These are phyloP conservation scores for Plebejus melissa DNA, from an alignment of 2,888 invertebrate species.

Conservation along the genomic window DNA sequence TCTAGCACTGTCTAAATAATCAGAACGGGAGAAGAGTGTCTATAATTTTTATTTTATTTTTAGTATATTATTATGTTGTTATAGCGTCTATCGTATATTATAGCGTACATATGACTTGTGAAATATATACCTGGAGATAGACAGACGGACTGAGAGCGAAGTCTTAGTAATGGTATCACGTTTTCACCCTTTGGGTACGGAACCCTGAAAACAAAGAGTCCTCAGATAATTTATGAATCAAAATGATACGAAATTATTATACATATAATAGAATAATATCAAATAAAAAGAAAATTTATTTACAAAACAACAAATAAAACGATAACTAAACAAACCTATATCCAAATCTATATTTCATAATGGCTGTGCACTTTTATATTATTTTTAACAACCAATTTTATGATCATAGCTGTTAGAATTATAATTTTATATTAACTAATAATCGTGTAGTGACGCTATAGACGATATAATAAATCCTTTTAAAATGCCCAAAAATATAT, in stretches of 20 bases:
- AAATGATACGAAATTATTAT: neutral
- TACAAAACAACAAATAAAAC: neutral
- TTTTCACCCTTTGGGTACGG: no score
- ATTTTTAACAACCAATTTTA: neutral
- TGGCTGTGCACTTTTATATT: neutral
- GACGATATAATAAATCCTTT: neutral
- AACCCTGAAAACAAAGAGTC: neutral
- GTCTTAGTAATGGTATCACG: no score
- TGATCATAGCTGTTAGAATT: neutral
- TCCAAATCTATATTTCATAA: slow-evolving; percentile 4
- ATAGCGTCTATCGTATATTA: no score
- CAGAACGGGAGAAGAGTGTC: no score
- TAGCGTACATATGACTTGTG: no score
- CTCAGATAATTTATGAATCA: neutral
- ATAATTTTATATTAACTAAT: slow-evolving; percentile 6
- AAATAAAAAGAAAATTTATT: neutral
- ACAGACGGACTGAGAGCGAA: no score
- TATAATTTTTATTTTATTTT: no score
- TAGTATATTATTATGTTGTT: no score
- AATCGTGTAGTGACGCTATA: neutral
- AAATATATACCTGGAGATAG: no score
- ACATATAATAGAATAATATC: neutral
- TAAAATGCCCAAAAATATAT: no score
- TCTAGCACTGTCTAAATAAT: neutral
- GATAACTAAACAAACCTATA: neutral